Base-by-base conservation (phyloP, 2,797 vertebrate genomes). In the Cyprinodon diabolis region DNA sequence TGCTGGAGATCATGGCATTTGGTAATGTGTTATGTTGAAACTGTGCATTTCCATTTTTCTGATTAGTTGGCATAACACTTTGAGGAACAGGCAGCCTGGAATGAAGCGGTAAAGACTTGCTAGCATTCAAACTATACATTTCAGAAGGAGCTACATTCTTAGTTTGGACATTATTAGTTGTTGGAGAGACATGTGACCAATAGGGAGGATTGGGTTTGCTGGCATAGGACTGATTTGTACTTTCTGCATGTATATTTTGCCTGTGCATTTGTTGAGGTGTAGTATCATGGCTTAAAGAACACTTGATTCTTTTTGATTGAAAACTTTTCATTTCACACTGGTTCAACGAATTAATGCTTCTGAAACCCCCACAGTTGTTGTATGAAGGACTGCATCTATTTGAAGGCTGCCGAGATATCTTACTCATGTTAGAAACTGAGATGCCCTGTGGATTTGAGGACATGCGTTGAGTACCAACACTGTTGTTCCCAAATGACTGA, bases 181-280 rank as follows among this genome's bases (percentile, higher is more conserved):
- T 58, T 77, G 30, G 30, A 30, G 30, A 30, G 30, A 30, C 30
- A 30, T 30, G 30, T 30, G 30, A 30, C 30, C 30, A 30, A 30
- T 30, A 30, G 49, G 12, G 25, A 10, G 0, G 23, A 12, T 69
- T 17, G 69, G 54, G 51, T 3, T 0, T 48, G 74, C 8, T 5
- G 21, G 62, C 5, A 3, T 3, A 23, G 0, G 47, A 21, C 0
- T 4, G 37, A 0, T 0, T 4, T 7, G 60, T 56, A 71, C 6
- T 0, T 0, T 68, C 48, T 1, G 58, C 4, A 0, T n/a, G 69
- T 0, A 5, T 6, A 11, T 71, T 51, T 4, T 5, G 0, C 0
- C 9, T 51, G 21, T 11, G 1, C 19, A 19, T 66, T 45, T 71
- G 48, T 51, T 69, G 71, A 69, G 23, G 63, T 62, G 49, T 35